Conservation (phyloP, 2,888 invertebrate species). For the Clivina fossor region DNA sequence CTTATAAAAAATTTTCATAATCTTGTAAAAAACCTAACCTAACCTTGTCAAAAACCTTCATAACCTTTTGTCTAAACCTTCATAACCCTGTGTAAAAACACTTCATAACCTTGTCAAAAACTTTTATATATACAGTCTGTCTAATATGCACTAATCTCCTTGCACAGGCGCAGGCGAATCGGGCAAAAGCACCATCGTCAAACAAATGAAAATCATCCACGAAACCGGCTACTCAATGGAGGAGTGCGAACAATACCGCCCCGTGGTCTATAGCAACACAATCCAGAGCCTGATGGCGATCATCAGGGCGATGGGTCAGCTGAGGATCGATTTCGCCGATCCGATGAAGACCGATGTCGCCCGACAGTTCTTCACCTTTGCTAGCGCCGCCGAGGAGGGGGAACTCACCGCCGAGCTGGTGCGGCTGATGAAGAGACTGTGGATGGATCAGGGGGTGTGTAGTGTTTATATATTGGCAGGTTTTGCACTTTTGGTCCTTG, state of each 20-base stretch:
- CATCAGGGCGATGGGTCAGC: slow-evolving; percentile 86
- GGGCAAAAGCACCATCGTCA: slow-evolving; percentile 92
- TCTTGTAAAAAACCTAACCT: too few relatives aligned
- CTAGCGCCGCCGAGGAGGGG: slow-evolving; percentile 82
- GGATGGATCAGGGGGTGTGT: slow-evolving; percentile 85
- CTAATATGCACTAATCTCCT: too few relatives aligned
- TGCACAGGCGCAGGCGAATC: slow-evolving; percentile 86
- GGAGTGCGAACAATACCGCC: slow-evolving; percentile 87
- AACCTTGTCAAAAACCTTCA: too few relatives aligned
- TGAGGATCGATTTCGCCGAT: slow-evolving; percentile 83
- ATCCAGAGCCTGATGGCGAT: slow-evolving; percentile 90
- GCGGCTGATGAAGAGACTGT: slow-evolving; percentile 81
- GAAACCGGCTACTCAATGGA: slow-evolving; percentile 87
- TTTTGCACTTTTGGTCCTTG: too few relatives aligned
- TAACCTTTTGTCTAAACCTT: too few relatives aligned
- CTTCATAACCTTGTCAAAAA: too few relatives aligned
- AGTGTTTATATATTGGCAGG: too few relatives aligned
- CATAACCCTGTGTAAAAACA: too few relatives aligned
- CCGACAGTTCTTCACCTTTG: slow-evolving; percentile 82
- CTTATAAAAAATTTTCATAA: too few relatives aligned
- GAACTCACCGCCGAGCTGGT: slow-evolving; percentile 81
- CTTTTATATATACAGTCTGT: too few relatives aligned
- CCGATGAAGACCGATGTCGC: slow-evolving; percentile 78
- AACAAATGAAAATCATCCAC: slow-evolving; percentile 97
- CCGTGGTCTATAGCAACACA: slow-evolving; percentile 89